Conservation (phyloP, 2,888 invertebrate genomes). For the Leucophora obtusa region DNA sequence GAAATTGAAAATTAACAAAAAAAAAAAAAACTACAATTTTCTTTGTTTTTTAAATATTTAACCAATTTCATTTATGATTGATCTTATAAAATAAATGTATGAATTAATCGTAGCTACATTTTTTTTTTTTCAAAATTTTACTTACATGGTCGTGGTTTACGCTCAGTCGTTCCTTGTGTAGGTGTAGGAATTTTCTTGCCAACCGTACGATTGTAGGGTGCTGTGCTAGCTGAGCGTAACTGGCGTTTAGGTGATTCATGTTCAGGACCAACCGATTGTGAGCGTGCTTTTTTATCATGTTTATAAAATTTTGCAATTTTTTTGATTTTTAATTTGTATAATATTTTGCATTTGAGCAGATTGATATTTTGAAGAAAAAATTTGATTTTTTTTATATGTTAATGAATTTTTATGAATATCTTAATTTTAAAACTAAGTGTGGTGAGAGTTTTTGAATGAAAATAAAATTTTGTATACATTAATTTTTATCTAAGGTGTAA, state of each 20-base stretch:
- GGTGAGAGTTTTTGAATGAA: conserved; percentile 45
- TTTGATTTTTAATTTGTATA: conserved; percentile 18
- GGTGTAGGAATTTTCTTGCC: conserved; percentile 82
- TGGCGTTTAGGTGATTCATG: conserved; percentile 90
- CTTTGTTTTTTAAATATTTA: background rate
- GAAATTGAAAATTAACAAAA: background rate
- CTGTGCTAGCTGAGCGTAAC: conserved; percentile 80
- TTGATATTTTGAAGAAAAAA: conserved; percentile 52
- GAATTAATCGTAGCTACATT: conserved; percentile 41
- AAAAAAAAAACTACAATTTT: background rate
- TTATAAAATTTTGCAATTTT: conserved; percentile 14
- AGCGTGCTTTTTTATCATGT: conserved; percentile 79
- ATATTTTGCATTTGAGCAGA: conserved; percentile 17
- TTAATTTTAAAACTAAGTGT: conserved; percentile 54
- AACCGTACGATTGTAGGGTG: conserved; percentile 80
- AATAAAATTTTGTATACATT: conserved; percentile 19
- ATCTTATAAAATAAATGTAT: conserved; percentile 24
- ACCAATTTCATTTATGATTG: conserved; percentile 3
- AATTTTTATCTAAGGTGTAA: conserved; percentile 40
- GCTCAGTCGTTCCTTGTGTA: conserved; percentile 77
- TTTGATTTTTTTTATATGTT: conserved; percentile 56
- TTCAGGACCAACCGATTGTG: conserved; percentile 85
- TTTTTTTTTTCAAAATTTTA: conserved; percentile 71
- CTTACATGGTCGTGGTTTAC: conserved; percentile 86
- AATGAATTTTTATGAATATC: conserved; percentile 53